Base-by-base conservation (phyloP, 2,888 invertebrate species). In the Machimus rusticus region DNA sequence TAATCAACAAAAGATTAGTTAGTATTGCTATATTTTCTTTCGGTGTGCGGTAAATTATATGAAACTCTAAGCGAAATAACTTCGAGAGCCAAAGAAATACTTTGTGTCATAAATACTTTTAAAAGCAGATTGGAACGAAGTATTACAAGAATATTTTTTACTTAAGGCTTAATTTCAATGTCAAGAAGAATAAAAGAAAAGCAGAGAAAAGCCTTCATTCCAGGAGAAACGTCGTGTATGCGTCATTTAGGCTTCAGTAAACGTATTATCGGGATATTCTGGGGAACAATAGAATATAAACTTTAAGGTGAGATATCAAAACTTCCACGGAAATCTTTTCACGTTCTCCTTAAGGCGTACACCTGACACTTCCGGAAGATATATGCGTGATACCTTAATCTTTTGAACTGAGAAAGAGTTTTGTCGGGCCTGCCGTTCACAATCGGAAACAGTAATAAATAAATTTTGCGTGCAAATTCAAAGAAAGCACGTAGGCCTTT, bases 401-500 rank as follows among this genome's bases (percentile, higher is more conserved):
- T 85, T 74, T 85, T 74, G 16, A 43, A 74, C 74, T 16, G 46
- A 85, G 74, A 85, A 74, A 28, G 74, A 46, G 43, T 74, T 74
- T 74, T 74, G 85, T 74, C 39, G 43, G 43, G 39, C 16, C 31
- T 46, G 74, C 16, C 85, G 85, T 74, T 85, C n/a, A 51, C 74
- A 85, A 85, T 85, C 85, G 74, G 28, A 74, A 85, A 34, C 74
- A 74, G 74, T 74, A 85, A 85, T 85, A 85, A 85, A 85, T 85
- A 74, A 74, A 85, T 74, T 85, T 43, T 74, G 39, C 74, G 39
- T 85, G 74, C 23, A 74, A 74, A 85, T 46, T 43, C 46, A 74
- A 39, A 23, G 39, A 19, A 85, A 34, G 31, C 85, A 85, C 74
- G 51, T 46, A 85, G 51, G 55, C 86, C 74, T 85, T 43, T 76